Conservation (phyloP, 1,140 invertebrate species). For the Anadara kagoshimensis region DNA sequence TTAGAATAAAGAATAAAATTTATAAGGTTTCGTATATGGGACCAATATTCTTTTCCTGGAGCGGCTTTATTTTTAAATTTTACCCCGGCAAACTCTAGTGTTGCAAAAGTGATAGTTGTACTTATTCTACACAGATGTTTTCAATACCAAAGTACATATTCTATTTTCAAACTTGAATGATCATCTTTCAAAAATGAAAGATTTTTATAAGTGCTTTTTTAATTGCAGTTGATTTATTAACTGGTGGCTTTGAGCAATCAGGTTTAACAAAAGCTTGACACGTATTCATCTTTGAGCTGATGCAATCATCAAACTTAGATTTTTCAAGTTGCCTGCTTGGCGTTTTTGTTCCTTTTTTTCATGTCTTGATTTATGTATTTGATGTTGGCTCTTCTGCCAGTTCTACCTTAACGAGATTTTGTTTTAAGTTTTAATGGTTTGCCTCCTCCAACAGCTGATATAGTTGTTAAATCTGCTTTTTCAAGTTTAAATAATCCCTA, state of each 20-base stretch:
- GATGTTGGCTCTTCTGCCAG: conserved; percentile 2
- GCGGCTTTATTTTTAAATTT: conserved; percentile 14
- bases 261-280: conserved; percentile 22
- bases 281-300: not conserved
- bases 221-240: conserved; percentile 13
- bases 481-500: not conserved
- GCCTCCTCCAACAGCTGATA: not conserved
- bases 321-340: not conserved
- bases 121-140: not conserved
- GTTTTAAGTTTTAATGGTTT: conserved; percentile 3
- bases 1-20: not conserved
- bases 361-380: not conserved
- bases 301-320: not conserved
- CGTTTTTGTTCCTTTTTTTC: conserved; percentile 1
- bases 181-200: not conserved
- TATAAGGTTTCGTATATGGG: not conserved
- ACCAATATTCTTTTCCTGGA: conserved; percentile 8
- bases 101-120: not conserved
- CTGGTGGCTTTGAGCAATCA: conserved; percentile 6
- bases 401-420: conserved; percentile 23
- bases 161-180: not conserved
- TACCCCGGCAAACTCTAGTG: conserved; percentile 22
- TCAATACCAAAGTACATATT: not conserved
- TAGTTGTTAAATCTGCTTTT: not conserved
- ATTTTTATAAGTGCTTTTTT: conserved; percentile 6